These are phyloP conservation scores for Amphipyra berbera DNA, from an alignment of 2,888 invertebrate species.

Conservation along the genomic window DNA sequence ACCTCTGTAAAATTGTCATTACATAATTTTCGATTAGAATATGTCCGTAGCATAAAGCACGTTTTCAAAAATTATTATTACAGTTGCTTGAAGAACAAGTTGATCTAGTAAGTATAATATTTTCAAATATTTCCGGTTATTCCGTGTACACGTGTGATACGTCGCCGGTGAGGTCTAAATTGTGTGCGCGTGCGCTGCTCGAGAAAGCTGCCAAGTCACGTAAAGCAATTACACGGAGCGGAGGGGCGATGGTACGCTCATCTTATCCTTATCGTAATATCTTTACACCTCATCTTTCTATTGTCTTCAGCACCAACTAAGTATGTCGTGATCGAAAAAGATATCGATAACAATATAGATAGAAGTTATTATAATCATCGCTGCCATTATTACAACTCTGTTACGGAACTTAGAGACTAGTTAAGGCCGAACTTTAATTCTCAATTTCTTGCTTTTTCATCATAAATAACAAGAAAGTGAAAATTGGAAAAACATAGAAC, in stretches of 20 bases:
- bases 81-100: slow-evolving; percentile 10
- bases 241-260: slow-evolving; percentile 49
- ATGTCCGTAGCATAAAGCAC: too few species aligned
- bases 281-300: slow-evolving; percentile 54
- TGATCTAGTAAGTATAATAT: slow-evolving; percentile 2
- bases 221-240: slow-evolving; percentile 65
- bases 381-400: slow-evolving; percentile 6
- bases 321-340: slow-evolving; percentile 31
- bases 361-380: slow-evolving; percentile 15
- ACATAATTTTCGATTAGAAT: too few species aligned
- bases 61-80: not conserved
- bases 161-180: slow-evolving; percentile 35
- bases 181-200: slow-evolving; percentile 49
- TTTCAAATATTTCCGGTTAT: slow-evolving; percentile 45
- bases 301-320: slow-evolving; percentile 55
- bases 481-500: too few species aligned
- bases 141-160: slow-evolving; percentile 24
- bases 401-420: not conserved
- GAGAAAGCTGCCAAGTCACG: slow-evolving; percentile 73
- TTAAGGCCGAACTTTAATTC: too few species aligned
- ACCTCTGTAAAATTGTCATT: too few species aligned
- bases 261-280: slow-evolving; percentile 62
- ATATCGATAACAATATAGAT: slow-evolving; percentile 31
- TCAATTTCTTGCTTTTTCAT: not conserved
- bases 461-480: too few species aligned